These are phyloP conservation scores for Poeciliopsis retropinna DNA, from an alignment of 2,113 vertebrate genomes.

Conservation along the genomic window DNA sequence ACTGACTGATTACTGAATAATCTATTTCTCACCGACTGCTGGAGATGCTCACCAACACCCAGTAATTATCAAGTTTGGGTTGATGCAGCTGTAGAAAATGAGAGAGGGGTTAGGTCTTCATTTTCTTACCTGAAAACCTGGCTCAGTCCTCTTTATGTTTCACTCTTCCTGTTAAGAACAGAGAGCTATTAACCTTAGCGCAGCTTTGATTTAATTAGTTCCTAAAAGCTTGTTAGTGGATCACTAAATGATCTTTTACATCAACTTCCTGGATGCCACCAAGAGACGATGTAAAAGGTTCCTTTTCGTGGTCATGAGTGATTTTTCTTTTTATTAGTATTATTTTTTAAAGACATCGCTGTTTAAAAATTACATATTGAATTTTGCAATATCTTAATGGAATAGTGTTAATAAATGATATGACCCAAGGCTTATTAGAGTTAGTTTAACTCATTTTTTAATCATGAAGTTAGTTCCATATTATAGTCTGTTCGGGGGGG, in stretches of 20 bases:
- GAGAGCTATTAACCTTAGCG: constrained; percentile 58
- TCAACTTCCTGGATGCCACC: constrained; percentile 4
- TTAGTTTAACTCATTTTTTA: not conserved
- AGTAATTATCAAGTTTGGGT: no score
- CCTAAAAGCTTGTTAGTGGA: constrained; percentile 54
- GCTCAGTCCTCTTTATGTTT: constrained; percentile 2
- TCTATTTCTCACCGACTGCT: no score
- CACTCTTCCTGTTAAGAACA: constrained; percentile 52
- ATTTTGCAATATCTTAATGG: not conserved
- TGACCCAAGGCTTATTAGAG: not conserved
- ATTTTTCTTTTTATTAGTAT: no score
- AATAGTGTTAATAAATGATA: not conserved
- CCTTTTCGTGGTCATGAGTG: not conserved
- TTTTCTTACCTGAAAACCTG: not conserved
- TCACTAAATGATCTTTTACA: constrained; percentile 56
- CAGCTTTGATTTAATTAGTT: constrained; percentile 59
- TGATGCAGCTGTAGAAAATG: not conserved
- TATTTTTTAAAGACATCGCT: not conserved
- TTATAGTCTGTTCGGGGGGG: no score
- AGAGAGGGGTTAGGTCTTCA: constrained; percentile 5
- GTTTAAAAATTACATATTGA: not conserved
- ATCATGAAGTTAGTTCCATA: not conserved
- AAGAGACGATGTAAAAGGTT: not conserved
- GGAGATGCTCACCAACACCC: no score
- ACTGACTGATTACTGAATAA: no score